Base-by-base conservation (phyloP, 2,113 vertebrate species). In the Sphaerodactylus townsendi region DNA sequence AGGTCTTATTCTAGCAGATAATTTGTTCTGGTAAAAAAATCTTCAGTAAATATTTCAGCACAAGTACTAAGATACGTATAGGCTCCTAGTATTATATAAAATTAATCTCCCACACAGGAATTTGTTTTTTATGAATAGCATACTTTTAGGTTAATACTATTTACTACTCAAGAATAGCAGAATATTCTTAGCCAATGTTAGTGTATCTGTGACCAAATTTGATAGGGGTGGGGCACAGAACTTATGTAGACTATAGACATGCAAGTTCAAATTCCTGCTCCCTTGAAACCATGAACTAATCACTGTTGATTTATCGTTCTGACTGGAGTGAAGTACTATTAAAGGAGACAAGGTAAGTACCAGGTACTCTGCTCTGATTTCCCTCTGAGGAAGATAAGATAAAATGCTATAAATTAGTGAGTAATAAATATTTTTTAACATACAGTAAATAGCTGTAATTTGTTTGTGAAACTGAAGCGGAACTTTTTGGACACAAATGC, bases 11-110 rank as follows among this genome's bases (percentile, higher is more conserved):
- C 93, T 94, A 93, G 95, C 92, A 95, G 94, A 94, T 94, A 94
- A 94, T 95, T 96, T 96, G 93, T 96, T 96, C 95, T 95, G 93
- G 92, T 95, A 95, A 94, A 93, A 92, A 93, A 95, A 95, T 95
- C 94, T 94, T 96, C 95, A 96, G 92, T 94, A 93, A 94, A 94
- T 94, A 89, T 94, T 95, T 95, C 94, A 93, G 92, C 91, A 92
- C 81, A 90, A 92, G 91, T 90, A 21, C 0, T 92, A 76, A 87
- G 92, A 92, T 92, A 90, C 87, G 71, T 87, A 84, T 89, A 88
- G 81, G 90, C 94, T 94, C 91, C 90, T 94, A 93, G 91, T 94
- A 50, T 94, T 94, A 90, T 91, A 94, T 91, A 94, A 92, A 85
- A 85, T 87, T 84, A 83, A 87, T 88, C 73, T 81, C 71, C 87